Percentiles rank a stretch among this genome's conserved stretches.
phyloP scores from a whole-genome alignment of 2,888 invertebrate species.

The Phyllotreta cruciferae region DNA sequence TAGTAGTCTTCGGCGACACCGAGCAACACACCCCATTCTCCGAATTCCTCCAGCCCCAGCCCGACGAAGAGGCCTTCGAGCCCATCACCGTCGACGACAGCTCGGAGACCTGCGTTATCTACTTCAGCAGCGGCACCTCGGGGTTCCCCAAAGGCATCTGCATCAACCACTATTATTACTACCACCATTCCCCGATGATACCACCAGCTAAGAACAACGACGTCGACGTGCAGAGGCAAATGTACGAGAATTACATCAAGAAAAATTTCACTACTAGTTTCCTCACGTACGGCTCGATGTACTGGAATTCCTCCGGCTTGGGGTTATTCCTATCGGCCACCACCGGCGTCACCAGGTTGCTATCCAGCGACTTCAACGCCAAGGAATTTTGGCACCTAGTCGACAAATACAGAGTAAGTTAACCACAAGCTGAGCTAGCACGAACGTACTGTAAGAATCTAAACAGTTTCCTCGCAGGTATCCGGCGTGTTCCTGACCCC shows the following conservation, averaged over 20 bases:
- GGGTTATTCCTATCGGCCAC: constrained; percentile 43
- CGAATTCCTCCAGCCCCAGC: constrained; percentile 42
- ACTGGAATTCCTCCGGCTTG: constrained; percentile 49
- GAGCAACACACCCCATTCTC: constrained; percentile 36
- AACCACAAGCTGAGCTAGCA: no score
- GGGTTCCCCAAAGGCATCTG: constrained; percentile 55
- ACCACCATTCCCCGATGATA: constrained; percentile 29
- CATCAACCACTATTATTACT: constrained; percentile 42
- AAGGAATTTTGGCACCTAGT: constrained; percentile 46
- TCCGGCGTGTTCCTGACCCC: constrained; percentile 46
- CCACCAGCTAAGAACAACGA: constrained; percentile 29
- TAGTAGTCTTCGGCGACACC: constrained; percentile 48
- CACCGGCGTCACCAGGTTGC: constrained; percentile 44
- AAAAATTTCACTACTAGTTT: constrained; percentile 26
- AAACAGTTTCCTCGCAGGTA: constrained; percentile 39
- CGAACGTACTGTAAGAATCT: no score
- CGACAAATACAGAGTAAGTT: constrained; percentile 47
- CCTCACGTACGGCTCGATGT: constrained; percentile 42
- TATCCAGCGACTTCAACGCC: constrained; percentile 42
- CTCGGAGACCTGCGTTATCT: constrained; percentile 46
- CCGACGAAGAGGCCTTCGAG: constrained; percentile 43
- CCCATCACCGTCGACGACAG: constrained; percentile 38
- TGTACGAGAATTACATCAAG: constrained; percentile 28
- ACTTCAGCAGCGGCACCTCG: constrained; percentile 54
- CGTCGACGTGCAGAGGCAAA: constrained; percentile 29